Percentiles rank a stretch among this genome's conserved stretches.
Conservation (phyloP, 2,888 invertebrate species). For the Synergus itoensis region DNA sequence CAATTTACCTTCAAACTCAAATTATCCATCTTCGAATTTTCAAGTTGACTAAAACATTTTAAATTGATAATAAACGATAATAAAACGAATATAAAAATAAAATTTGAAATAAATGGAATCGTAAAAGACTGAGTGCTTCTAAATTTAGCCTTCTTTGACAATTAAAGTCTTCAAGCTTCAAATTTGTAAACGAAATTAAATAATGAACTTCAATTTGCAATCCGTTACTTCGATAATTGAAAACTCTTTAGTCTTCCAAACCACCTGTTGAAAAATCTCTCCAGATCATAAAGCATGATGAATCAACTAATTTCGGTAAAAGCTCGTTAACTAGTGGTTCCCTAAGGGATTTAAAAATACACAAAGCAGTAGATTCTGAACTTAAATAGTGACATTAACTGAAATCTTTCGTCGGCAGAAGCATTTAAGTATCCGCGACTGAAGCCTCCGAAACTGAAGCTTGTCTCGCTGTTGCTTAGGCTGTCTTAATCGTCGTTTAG, state of each 20-base stretch:
- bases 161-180: neutral
- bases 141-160: neutral
- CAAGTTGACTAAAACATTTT: neutral
- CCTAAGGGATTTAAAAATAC: conserved; percentile 3
- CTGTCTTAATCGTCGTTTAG: conserved; percentile 34
- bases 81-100: neutral
- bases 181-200: too few relatives aligned
- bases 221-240: neutral
- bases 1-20: neutral
- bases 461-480: conserved; percentile 1
- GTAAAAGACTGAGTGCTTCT: neutral
- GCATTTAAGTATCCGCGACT: neutral
- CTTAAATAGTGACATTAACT: conserved; percentile 7
- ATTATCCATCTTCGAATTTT: neutral
- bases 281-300: neutral
- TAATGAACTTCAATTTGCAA: too few relatives aligned
- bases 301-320: conserved; percentile 22
- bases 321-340: neutral
- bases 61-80: neutral
- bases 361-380: neutral
- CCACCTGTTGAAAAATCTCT: conserved; percentile 17
- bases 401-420: conserved; percentile 4
- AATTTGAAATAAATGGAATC: neutral
- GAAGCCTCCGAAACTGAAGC: neutral
- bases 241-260: neutral